Conservation (phyloP, 2,797 vertebrate genomes). For the Chloroceryle inda region DNA sequence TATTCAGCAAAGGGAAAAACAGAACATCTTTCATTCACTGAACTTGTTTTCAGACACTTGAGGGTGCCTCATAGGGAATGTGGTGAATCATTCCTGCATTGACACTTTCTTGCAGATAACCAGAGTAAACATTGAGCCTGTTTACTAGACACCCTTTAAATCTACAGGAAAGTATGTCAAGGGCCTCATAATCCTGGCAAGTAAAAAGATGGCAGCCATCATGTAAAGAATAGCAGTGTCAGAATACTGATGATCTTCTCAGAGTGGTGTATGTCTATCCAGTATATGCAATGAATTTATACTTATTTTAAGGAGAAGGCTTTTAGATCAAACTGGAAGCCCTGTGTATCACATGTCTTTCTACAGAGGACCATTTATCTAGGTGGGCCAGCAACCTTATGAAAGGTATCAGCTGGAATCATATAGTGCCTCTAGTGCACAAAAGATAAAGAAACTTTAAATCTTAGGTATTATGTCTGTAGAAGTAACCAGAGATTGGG, state of each 20-base stretch:
- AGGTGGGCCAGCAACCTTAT: constrained; percentile 24
- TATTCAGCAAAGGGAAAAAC: neutral
- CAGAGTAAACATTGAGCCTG: constrained; percentile 48
- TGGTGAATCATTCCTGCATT: neutral
- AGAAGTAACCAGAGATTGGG: constrained; percentile 29
- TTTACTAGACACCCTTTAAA: constrained; percentile 39
- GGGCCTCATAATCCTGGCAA: neutral
- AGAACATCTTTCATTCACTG: constrained; percentile 10
- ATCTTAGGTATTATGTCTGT: neutral
- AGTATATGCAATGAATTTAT: neutral
- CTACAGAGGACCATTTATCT: constrained; percentile 6
- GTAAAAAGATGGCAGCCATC: neutral
- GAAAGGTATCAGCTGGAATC: constrained; percentile 21
- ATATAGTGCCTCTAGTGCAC: neutral
- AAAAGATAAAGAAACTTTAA: constrained; percentile 56
- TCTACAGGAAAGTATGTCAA: neutral
- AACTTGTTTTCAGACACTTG: constrained; percentile 44
- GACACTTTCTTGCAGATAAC: constrained; percentile 54
- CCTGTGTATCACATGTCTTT: neutral
- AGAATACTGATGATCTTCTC: neutral
- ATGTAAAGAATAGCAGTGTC: neutral
- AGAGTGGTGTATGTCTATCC: neutral
- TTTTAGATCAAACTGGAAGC: neutral
- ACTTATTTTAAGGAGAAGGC: neutral
- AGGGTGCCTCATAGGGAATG: constrained; percentile 1